phyloP scores from a whole-genome alignment of 1,140 invertebrate genomes.

The Drosophila rufa region DNA sequence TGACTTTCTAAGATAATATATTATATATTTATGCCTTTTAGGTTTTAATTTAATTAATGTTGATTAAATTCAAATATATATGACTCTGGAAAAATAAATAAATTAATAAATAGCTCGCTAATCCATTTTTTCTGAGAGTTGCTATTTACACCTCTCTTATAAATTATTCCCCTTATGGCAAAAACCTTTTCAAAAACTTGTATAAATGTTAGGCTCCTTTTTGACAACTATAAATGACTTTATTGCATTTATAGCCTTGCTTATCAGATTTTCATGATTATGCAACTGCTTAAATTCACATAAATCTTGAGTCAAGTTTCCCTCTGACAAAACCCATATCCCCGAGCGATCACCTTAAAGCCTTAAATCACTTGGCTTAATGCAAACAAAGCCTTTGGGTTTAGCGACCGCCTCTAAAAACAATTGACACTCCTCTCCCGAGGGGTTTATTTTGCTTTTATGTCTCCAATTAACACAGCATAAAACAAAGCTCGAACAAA shows the following conservation, averaged over 20 bases:
- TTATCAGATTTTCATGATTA: slow-evolving; percentile 21
- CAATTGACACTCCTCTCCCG: slow-evolving; percentile 19
- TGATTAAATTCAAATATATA: background rate
- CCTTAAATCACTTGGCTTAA: slow-evolving; percentile 26
- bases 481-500: slow-evolving; percentile 59
- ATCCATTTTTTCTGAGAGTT: too few species aligned
- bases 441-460: slow-evolving; percentile 24
- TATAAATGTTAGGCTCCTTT: background rate
- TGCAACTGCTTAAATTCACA: slow-evolving; percentile 23
- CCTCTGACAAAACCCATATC: slow-evolving; percentile 20
- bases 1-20: background rate
- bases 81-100: too few species aligned
- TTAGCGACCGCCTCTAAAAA: slow-evolving; percentile 11
- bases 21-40: background rate
- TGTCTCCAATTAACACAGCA: slow-evolving; percentile 67
- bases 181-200: background rate
- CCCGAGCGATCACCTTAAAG: slow-evolving; percentile 1
- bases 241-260: background rate
- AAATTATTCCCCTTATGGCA: background rate
- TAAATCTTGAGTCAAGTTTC: slow-evolving; percentile 3
- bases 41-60: too few species aligned
- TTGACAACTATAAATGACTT: background rate
- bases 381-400: slow-evolving; percentile 15
- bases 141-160: background rate
- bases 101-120: background rate